phyloP scores from a whole-genome alignment of 2,888 invertebrate genomes.

The Chloroclystis v-ata region DNA sequence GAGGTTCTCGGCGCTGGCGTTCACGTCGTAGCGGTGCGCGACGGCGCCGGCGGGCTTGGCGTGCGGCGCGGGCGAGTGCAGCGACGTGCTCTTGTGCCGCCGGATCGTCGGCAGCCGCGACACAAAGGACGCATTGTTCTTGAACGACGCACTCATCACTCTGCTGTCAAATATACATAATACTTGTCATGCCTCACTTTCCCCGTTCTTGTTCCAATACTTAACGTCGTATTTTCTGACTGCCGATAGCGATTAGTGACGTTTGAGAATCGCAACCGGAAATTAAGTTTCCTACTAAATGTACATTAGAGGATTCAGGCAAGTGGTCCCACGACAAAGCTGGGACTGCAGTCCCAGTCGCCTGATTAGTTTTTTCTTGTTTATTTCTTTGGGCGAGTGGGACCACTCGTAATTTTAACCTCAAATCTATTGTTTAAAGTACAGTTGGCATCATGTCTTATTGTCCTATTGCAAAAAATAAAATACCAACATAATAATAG shows the following conservation, averaged over 20 bases:
- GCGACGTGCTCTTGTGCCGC: conserved; percentile 86
- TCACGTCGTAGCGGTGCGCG: conserved; percentile 83
- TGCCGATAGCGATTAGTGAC: conserved; percentile 22
- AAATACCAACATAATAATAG: too few species aligned
- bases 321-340: too few species aligned
- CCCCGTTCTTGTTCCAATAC: conserved; percentile 20
- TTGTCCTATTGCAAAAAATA: too few species aligned
- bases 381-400: too few species aligned
- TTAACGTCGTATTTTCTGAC: conserved; percentile 21
- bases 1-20: conserved; percentile 86
- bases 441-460: too few species aligned
- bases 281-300: conserved; percentile 22
- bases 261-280: conserved; percentile 20
- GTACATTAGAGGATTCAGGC: too few species aligned
- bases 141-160: conserved; percentile 87
- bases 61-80: conserved; percentile 85
- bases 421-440: too few species aligned
- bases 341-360: too few species aligned
- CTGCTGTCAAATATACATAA: conserved; percentile 76
- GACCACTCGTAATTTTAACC: too few species aligned
- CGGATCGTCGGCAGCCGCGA: conserved; percentile 93
- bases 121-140: conserved; percentile 95
- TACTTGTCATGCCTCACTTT: conserved; percentile 30
- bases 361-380: too few species aligned
- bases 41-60: conserved; percentile 79